Evolutionary conservation across 30 jellyfish, hydroid and myxozoan genomes (phyloP), one percentile per base, ranked within the genome.

Genomic region (Aurelia sp.): DNA sequence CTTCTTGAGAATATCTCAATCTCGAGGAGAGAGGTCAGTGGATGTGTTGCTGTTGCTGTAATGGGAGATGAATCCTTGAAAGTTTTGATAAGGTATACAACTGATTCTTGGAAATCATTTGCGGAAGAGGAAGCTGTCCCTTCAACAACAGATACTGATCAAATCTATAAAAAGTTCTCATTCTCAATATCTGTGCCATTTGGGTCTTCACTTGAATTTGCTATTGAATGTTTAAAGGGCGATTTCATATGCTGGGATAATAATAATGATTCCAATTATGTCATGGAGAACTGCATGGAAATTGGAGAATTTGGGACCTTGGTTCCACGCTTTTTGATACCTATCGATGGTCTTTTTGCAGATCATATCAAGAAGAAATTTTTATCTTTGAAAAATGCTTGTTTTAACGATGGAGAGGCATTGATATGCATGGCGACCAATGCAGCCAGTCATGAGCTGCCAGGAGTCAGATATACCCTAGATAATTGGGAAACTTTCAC

Each of bases 201-300:
- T 27, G 82, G 63, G 19, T 58, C 62, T 13, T 73, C 88, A 0
- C 40, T 72, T 20, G 82, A 76, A 68, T 89, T 88, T 57, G 97
- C 97, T 10, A 87, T 88, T 16, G 27, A 50, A 21, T 20, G 96
- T 40, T 40, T 61, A 16, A 40, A 74, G 19, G 96, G 27, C 30
- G 50, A 63, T 50, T 90, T 86, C 5, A 48, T 18, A 10, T 57
- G 50, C 80, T 93, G 98, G 98, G 98, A 93, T 81, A 93, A 85
- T 40, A 82, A 93, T 51, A 44, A 44, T 19, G 85, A 78, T 1
- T 50, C 17, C 1, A 93, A 93, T 44, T 93, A 93, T 50, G 15
- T 8, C 13, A 80, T 82, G 35, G 79, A 82, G 1, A 69, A 70
- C 55, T 27, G 20, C 15, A 67, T 21, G 76, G 75, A 67, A 64